These are phyloP conservation scores for Punctoribates punctum DNA, from an alignment of 2,888 invertebrate species.

Conservation along the genomic window DNA sequence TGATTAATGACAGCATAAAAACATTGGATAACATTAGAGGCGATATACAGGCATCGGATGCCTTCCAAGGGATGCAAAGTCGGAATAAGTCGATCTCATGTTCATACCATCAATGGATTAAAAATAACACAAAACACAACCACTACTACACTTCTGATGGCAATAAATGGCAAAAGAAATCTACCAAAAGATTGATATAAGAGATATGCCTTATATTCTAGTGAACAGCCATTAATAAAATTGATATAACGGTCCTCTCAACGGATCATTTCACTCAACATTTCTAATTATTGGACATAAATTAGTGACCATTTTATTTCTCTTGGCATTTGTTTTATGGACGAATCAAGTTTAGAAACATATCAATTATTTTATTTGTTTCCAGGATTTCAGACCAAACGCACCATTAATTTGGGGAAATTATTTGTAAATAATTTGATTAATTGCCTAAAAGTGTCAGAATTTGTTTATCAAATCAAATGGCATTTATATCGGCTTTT, in stretches of 20 bases:
- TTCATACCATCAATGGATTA: neutral
- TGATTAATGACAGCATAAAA: constrained; percentile 19
- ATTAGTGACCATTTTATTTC: neutral
- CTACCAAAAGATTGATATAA: neutral
- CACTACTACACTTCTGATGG: neutral
- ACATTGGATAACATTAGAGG: neutral
- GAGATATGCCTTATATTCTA: neutral
- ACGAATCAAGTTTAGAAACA: neutral
- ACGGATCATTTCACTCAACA: neutral
- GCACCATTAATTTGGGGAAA: too few species aligned
- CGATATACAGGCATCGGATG: neutral
- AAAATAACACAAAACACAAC: neutral
- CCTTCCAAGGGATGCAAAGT: neutral
- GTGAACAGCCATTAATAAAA: neutral
- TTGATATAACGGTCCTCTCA: neutral
- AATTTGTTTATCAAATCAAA: too few species aligned
- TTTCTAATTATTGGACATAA: constrained; percentile 5
- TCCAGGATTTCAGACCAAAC: neutral
- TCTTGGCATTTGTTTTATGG: neutral
- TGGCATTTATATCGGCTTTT: too few species aligned
- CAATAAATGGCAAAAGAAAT: neutral
- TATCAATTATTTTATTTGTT: neutral
- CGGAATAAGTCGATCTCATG: neutral
- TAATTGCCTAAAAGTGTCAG: too few species aligned
- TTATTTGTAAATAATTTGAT: too few species aligned